A percentile compares a stretch with the other conserved stretches of the same genome.
These are phyloP conservation scores for Harlomillsia oculata DNA, from an alignment of 1,140 invertebrate species.

Conservation along the genomic window DNA sequence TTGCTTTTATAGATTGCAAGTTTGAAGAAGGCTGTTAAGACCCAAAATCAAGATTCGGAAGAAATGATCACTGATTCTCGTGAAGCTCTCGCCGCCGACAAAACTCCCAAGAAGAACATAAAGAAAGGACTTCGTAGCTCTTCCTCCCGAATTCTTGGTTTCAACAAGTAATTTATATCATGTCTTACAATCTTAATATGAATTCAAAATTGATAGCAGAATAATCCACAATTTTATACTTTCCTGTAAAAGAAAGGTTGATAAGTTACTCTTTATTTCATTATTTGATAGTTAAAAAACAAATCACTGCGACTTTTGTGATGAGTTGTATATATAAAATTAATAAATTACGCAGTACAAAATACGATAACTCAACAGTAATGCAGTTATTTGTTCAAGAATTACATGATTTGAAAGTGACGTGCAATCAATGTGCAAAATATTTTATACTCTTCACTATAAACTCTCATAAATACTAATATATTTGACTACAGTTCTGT, in stretches of 20 bases:
- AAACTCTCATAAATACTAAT: not conserved
- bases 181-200: not conserved
- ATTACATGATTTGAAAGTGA: no score
- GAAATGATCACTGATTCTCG: slow-evolving; percentile 48
- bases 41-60: slow-evolving; percentile 56
- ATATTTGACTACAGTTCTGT: not conserved
- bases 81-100: slow-evolving; percentile 42
- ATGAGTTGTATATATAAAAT: no score
- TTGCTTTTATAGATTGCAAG: slow-evolving; percentile 53
- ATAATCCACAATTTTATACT: not conserved
- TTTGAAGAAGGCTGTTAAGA: slow-evolving; percentile 72
- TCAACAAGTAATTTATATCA: slow-evolving; percentile 20
- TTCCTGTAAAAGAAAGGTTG: no score
- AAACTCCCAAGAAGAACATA: slow-evolving; percentile 28
- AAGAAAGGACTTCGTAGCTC: slow-evolving; percentile 22
- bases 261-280: no score
- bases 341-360: no score
- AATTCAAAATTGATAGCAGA: not conserved
- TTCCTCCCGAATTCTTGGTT: slow-evolving; percentile 14
- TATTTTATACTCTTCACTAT: no score
- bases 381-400: no score
- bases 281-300: no score
- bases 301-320: no score
- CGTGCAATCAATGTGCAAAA: no score
- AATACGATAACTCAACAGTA: no score